Conservation (phyloP, 2,113 vertebrate species). For the Bothrops jararaca region DNA sequence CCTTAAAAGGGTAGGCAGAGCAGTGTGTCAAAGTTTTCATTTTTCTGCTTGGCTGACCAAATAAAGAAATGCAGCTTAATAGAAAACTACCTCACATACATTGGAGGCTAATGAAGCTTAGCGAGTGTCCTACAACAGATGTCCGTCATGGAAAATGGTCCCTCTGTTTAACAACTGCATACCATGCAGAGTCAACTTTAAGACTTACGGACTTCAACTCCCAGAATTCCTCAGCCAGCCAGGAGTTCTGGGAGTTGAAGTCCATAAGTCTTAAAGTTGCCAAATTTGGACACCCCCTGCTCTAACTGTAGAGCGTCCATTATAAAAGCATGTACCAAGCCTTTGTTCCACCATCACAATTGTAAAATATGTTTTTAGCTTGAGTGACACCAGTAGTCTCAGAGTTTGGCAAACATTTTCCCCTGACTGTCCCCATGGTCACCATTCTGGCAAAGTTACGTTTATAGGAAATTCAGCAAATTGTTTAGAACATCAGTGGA, state of each 20-base stretch:
- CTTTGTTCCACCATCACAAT: not conserved
- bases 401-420: not conserved
- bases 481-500: not conserved
- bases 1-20: accelerated
- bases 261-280: too few species aligned
- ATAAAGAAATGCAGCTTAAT: not conserved
- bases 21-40: not conserved
- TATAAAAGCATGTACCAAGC: not conserved
- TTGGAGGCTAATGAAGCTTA: not conserved
- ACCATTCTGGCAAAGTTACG: not conserved
- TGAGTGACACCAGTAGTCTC: not conserved
- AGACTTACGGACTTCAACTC: too few species aligned
- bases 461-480: not conserved
- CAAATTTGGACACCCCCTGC: too few species aligned
- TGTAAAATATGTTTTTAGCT: not conserved
- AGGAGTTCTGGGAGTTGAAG: too few species aligned
- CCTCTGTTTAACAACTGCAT: not conserved
- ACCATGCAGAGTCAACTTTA: too few species aligned
- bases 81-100: not conserved
- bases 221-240: too few species aligned
- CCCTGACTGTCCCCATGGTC: not conserved
- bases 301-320: not conserved
- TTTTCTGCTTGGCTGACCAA: not conserved
- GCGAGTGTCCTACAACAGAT: not conserved
- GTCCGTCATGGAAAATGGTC: not conserved